phyloP scores from a whole-genome alignment of 1,140 invertebrate species.

The Drosophila bifasciata region DNA sequence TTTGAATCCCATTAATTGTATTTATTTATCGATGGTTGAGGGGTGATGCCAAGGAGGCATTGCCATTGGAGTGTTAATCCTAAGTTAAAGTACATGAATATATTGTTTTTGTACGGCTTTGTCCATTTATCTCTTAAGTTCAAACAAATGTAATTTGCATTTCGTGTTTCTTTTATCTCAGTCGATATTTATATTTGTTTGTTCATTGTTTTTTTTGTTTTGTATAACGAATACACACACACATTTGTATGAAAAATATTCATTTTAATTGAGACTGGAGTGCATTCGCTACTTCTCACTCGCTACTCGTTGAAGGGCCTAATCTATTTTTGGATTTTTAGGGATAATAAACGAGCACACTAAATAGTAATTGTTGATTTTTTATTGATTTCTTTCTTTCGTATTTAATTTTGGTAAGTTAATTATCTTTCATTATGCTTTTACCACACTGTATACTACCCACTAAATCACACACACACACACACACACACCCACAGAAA shows the following conservation, averaged over 20 bases:
- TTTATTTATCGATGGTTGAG: slow-evolving; percentile 31
- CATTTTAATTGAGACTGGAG: background rate
- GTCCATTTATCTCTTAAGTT: slow-evolving; percentile 18
- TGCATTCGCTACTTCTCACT: too few relatives aligned
- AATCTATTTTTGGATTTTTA: too few relatives aligned
- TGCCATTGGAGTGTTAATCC: slow-evolving; percentile 31
- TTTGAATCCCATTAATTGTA: background rate
- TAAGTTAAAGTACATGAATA: slow-evolving; percentile 19
- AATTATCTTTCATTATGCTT: slow-evolving; percentile 15
- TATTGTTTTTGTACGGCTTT: slow-evolving; percentile 25
- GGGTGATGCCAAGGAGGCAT: slow-evolving; percentile 13
- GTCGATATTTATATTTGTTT: background rate
- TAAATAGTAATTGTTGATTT: slow-evolving; percentile 1
- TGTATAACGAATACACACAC: slow-evolving; percentile 35
- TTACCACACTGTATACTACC: background rate
- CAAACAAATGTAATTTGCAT: slow-evolving; percentile 33
- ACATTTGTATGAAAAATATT: background rate
- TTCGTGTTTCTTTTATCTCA: slow-evolving; percentile 29
- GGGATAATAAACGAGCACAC: too few relatives aligned
- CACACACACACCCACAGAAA: slow-evolving; percentile 13
- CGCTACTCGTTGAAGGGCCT: too few relatives aligned
- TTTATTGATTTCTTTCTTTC: slow-evolving; percentile 22
- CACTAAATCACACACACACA: background rate
- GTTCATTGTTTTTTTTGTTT: slow-evolving; percentile 6
- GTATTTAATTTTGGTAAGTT: slow-evolving; percentile 48